Evolutionary conservation across 2,113 vertebrate genomes (phyloP).

Genomic region (Oophaga pumilio): DNA sequence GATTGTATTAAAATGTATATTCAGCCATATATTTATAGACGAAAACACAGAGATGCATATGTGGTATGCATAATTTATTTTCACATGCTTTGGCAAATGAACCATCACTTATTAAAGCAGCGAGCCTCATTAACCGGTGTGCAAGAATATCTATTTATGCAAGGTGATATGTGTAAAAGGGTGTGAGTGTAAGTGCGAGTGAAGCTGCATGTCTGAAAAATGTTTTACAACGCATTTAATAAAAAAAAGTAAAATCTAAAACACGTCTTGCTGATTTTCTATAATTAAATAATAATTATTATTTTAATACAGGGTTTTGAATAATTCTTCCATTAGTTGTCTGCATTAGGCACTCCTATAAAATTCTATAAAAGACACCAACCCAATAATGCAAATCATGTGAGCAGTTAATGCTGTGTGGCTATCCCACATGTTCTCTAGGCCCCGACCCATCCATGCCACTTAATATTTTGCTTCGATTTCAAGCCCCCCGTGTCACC

Average conservation of each 20-base stretch:
- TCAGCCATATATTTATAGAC: conserved; percentile 45
- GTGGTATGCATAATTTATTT: conserved; percentile 49
- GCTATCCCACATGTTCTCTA: too few species aligned
- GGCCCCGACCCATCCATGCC: too few species aligned
- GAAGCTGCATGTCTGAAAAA: not conserved
- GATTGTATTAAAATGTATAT: conserved; percentile 47
- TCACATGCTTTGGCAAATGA: conserved; percentile 41
- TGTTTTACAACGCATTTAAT: conserved; percentile 36
- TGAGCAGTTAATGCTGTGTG: too few species aligned
- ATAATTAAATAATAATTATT: too few species aligned
- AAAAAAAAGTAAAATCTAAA: conserved; percentile 31
- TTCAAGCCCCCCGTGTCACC: too few species aligned
- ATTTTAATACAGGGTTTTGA: too few species aligned
- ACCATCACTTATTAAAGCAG: conserved; percentile 25
- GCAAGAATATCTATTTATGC: conserved; percentile 41
- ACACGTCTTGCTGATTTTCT: not conserved
- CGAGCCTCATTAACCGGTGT: not conserved
- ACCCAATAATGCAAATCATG: too few species aligned
- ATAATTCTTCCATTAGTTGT: too few species aligned
- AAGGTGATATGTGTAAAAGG: conserved; percentile 27
- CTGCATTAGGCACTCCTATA: too few species aligned
- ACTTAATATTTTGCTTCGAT: too few species aligned
- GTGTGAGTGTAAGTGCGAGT: not conserved
- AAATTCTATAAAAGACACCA: too few species aligned
- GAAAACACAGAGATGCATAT: conserved; percentile 32